A percentile compares a stretch with the other conserved stretches of the same genome.
Evolutionary conservation across 2,797 vertebrate genomes (phyloP).

Genomic region (Meriones psammophilus): DNA sequence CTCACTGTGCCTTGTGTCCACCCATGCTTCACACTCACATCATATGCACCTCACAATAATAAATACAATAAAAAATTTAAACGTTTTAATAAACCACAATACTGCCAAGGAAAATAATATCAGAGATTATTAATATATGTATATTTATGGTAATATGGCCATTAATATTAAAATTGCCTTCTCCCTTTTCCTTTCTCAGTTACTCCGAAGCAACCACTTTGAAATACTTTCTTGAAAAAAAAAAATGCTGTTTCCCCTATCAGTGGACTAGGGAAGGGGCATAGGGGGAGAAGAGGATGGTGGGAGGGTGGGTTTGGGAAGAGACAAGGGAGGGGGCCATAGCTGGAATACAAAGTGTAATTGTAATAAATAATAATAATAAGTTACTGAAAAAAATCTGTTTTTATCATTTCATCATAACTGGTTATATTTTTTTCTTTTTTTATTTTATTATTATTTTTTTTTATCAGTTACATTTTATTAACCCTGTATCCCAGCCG

Average conservation of each 20-base stretch:
- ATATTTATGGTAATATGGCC: background rate
- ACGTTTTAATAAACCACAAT: background rate
- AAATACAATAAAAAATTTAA: background rate
- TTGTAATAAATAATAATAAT: too few species aligned
- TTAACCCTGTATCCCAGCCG: too few species aligned
- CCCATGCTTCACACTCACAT: too few species aligned
- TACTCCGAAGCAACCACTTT: background rate
- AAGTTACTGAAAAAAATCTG: too few species aligned
- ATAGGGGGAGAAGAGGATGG: too few species aligned
- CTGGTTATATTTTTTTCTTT: background rate
- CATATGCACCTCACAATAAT: background rate
- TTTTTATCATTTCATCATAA: background rate
- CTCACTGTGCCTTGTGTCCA: background rate
- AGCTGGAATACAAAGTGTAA: too few species aligned
- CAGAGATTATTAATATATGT: background rate
- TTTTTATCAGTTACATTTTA: too few species aligned
- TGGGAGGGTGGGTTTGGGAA: too few species aligned
- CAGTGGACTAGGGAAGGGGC: too few species aligned
- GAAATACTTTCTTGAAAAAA: background rate
- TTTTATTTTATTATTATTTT: too few species aligned
- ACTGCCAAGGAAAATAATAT: background rate
- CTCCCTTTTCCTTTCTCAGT: background rate
- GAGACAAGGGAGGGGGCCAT: too few species aligned
- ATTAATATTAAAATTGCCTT: background rate
- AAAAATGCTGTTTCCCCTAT: too few species aligned